Percentiles rank a stretch among this genome's conserved stretches.
phyloP scores from a whole-genome alignment of 2,113 vertebrate genomes.

The Dendrocopos noguchii region DNA sequence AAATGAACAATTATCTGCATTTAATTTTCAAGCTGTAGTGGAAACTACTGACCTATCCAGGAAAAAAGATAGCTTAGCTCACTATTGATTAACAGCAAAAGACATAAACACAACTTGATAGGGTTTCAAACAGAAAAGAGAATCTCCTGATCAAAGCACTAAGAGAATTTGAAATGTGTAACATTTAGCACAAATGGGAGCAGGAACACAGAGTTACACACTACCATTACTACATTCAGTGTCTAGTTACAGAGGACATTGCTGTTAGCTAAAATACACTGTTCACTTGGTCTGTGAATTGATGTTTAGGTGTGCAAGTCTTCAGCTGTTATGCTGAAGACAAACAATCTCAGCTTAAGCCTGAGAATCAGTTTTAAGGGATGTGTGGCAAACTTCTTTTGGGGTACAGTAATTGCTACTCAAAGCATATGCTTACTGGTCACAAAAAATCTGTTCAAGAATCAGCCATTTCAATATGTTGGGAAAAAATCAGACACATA shows the following conservation, averaged over 20 bases:
- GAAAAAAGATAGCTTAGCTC: neutral
- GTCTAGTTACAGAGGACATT: neutral
- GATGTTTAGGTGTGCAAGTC: neutral
- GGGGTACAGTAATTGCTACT: neutral
- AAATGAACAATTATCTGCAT: constrained; percentile 13
- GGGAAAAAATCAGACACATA: neutral
- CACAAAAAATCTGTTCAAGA: neutral
- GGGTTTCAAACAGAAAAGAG: constrained; percentile 11
- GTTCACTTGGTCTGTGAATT: neutral
- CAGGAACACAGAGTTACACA: neutral
- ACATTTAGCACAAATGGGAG: neutral
- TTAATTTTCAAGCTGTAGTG: neutral
- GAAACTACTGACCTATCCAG: neutral
- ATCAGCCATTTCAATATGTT: neutral
- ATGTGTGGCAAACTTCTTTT: neutral
- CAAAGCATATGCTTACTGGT: neutral
- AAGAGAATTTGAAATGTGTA: neutral
- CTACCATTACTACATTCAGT: neutral
- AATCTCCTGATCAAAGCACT: neutral
- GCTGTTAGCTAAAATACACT: neutral
- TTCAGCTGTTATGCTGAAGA: neutral
- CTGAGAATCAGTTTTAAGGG: neutral
- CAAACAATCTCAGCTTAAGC: neutral
- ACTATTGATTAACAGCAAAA: constrained; percentile 7
- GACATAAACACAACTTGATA: neutral